Evolutionary conservation across 2,888 invertebrate genomes (phyloP).

Genomic region (Parascotia fuliginaria): DNA sequence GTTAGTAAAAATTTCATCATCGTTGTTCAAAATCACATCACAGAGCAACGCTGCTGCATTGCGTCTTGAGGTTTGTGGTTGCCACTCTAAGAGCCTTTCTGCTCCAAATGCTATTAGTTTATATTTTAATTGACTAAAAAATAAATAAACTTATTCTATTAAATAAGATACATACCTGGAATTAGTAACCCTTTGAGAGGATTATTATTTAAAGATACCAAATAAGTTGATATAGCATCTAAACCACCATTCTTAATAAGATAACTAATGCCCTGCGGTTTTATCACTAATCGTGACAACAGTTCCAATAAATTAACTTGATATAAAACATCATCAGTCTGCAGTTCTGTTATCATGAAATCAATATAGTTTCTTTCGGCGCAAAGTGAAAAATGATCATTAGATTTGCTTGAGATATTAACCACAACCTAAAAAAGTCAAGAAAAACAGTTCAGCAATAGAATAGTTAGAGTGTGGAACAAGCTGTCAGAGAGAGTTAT

Average conservation of each 20-base stretch:
- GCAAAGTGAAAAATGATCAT: constrained; percentile 85
- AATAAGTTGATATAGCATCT: constrained; percentile 86
- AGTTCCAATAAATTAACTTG: constrained; percentile 93
- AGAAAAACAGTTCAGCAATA: too few species aligned
- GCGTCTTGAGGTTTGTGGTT: too few species aligned
- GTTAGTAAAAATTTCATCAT: too few species aligned
- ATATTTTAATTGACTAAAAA: too few species aligned
- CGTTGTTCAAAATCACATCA: too few species aligned
- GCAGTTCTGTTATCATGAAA: constrained; percentile 88
- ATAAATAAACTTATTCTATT: background rate
- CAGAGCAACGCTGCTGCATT: too few species aligned
- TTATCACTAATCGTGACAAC: constrained; percentile 89
- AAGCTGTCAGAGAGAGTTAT: too few species aligned
- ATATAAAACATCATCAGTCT: constrained; percentile 90
- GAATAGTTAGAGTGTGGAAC: too few species aligned
- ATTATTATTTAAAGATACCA: constrained; percentile 86
- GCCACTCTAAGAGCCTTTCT: too few species aligned
- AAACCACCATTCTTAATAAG: constrained; percentile 89
- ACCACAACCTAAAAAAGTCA: constrained; percentile 85
- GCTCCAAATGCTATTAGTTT: too few species aligned
- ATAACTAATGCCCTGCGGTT: constrained; percentile 90
- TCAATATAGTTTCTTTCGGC: constrained; percentile 87
- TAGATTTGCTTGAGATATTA: constrained; percentile 87
- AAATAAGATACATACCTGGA: constrained; percentile 83
- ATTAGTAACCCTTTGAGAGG: constrained; percentile 88